These are phyloP conservation scores for Cossypha heuglini DNA, from an alignment of 2,797 vertebrate genomes.

Conservation along the genomic window DNA sequence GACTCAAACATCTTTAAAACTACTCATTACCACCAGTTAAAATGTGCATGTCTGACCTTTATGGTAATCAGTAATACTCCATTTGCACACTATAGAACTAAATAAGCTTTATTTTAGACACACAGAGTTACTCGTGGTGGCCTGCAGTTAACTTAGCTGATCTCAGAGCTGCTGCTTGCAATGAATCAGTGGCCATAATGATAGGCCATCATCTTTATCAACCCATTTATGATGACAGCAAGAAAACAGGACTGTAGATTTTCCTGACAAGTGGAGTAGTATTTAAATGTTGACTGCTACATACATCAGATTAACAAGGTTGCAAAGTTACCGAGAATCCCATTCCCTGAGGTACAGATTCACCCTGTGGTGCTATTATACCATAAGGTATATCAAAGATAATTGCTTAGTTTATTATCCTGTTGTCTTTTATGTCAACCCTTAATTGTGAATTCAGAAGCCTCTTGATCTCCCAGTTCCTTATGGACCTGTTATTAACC, in stretches of 20 bases:
- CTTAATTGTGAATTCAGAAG: conserved; percentile 67
- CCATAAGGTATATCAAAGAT: conserved; percentile 71
- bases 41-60: conserved; percentile 81
- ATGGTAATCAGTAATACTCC: conserved; percentile 77
- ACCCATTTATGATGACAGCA: conserved; percentile 65
- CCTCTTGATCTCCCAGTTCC: conserved; percentile 61
- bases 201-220: conserved; percentile 75
- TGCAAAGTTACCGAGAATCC: conserved; percentile 61
- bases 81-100: conserved; percentile 64
- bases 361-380: conserved; percentile 68
- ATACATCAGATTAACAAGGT: conserved; percentile 72
- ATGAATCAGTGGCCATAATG: conserved; percentile 69
- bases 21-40: conserved; percentile 81
- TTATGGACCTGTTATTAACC: conserved; percentile 67
- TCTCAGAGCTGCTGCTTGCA: conserved; percentile 59
- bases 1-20: conserved; percentile 81
- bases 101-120: conserved; percentile 76
- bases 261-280: conserved; percentile 36
- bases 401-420: conserved; percentile 77
- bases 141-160: conserved; percentile 75
- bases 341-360: conserved; percentile 60
- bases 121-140: conserved; percentile 70
- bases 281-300: conserved; percentile 70
- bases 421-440: conserved; percentile 73
- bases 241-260: conserved; percentile 51